A percentile compares a stretch with the other conserved stretches of the same genome.
phyloP scores from a whole-genome alignment of 2,797 vertebrate species.

The Sciaenops ocellatus region DNA sequence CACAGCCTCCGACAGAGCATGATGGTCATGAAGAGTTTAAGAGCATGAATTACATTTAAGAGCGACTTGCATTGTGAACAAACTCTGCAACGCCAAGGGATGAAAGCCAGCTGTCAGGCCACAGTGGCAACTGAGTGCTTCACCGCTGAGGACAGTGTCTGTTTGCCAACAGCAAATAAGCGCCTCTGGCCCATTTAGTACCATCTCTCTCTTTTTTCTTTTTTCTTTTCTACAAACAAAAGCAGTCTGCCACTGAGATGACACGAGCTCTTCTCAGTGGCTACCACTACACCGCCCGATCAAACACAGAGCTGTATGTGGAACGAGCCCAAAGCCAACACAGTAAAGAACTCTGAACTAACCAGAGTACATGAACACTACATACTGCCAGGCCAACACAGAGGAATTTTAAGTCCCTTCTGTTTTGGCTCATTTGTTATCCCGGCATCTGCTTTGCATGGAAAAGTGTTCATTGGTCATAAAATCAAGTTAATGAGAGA shows the following conservation, averaged over 20 bases:
- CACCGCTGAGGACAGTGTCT: constrained; percentile 70
- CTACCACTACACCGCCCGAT: constrained; percentile 56
- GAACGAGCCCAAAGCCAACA: constrained; percentile 79
- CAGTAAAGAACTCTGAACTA: constrained; percentile 66
- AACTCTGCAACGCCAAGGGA: constrained; percentile 53
- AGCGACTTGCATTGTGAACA: constrained; percentile 61
- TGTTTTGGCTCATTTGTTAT: constrained; percentile 63
- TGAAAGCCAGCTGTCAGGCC: constrained; percentile 74
- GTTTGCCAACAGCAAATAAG: constrained; percentile 86
- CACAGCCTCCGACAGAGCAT: constrained; percentile 29
- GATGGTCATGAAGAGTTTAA: constrained; percentile 38
- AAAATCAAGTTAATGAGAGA: constrained; percentile 60
- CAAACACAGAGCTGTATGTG: constrained; percentile 75
- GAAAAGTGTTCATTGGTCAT: constrained; percentile 57
- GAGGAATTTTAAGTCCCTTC: constrained; percentile 60
- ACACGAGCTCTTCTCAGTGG: constrained; percentile 69
- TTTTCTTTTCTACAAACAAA: constrained; percentile 78
- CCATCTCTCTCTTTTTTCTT: constrained; percentile 71
- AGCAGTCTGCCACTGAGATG: constrained; percentile 72
- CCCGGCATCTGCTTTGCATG: constrained; percentile 47
- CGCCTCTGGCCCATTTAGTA: constrained; percentile 76
- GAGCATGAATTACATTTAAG: constrained; percentile 68
- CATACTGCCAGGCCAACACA: constrained; percentile 57
- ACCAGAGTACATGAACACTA: constrained; percentile 62
- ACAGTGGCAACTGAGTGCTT: constrained; percentile 56